Base-by-base conservation (phyloP, 2,888 invertebrate genomes). In the Apoda limacodes region DNA sequence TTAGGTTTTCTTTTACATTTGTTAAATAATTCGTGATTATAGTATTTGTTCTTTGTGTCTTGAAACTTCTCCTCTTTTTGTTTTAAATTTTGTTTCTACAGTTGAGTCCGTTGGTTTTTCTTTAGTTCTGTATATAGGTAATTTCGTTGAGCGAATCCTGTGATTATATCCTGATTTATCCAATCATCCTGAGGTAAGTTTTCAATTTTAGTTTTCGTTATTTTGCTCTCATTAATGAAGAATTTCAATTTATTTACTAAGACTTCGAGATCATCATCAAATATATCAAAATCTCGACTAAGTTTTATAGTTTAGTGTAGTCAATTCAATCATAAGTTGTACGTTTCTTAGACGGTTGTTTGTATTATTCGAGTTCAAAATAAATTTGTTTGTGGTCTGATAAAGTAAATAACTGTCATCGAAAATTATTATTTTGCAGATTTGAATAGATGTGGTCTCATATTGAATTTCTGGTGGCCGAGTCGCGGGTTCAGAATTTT, bases 1-100 rank as follows among this genome's bases (percentile, higher is more conserved):
- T 35, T 35, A 2, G 35, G 31, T 3, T 35, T 30, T 12, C 13
- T 31, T 5, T 2, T 17, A 13, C 28, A 31, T 2, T 24, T 30
- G 2, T 12, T 11, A 14, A 34, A 30, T 27, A 25, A 9, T 1
- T 22, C 12, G 22, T 22, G 22, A 15, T 25, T 28, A n/a, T 22
- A 34, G 15, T 11, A 28, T 28, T 1, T 11, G 21, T 25, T 35
- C 22, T 10, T 28, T 28, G 2, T 25, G 13, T 2, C 14, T 9
- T 7, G 27, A 9, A 10, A 25, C 19, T 7, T 10, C 7, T 7
- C 25, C 15, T 27, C 19, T 30, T 9, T 20, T 24, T 12, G 2
- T 20, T 11, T 22, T 22, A n/a, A 22, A 34, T 1, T 19, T 9
- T 5, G 6, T 26, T 4, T 30, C 9, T 13, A 35, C 4, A 5